phyloP scores from a whole-genome alignment of 2,888 invertebrate genomes.

The Acrobeloides nanus region DNA sequence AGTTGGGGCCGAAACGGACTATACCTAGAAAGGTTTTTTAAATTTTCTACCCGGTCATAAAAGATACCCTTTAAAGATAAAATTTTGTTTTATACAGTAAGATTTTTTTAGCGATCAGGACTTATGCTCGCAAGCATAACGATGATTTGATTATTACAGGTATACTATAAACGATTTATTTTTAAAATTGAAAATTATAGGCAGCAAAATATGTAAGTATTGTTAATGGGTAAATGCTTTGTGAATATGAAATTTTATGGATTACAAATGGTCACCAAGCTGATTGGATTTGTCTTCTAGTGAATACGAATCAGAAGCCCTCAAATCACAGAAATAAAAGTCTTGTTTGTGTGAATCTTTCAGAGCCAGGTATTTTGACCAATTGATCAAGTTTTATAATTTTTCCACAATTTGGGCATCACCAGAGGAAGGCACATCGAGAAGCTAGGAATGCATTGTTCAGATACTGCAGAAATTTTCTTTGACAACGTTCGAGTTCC shows the following conservation, averaged over 20 bases:
- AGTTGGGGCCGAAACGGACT: too few species aligned
- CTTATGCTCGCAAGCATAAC: constrained; percentile 57
- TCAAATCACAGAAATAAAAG: constrained; percentile 59
- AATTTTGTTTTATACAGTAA: too few species aligned
- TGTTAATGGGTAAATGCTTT: too few species aligned
- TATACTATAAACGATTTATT: too few species aligned
- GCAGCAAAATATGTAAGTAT: too few species aligned
- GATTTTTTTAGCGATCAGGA: constrained; percentile 55
- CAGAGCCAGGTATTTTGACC: constrained; percentile 23
- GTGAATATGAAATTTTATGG: too few species aligned
- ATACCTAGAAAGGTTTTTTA: too few species aligned
- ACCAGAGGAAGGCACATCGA: constrained; percentile 56
- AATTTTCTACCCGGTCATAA: too few species aligned
- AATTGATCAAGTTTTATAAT: too few species aligned
- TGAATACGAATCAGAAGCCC: constrained; percentile 58
- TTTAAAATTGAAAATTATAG: too few species aligned
- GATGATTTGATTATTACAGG: constrained; percentile 60
- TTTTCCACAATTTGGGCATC: too few species aligned
- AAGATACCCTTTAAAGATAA: too few species aligned
- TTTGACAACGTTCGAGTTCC: constrained; percentile 60
- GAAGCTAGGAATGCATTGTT: constrained; percentile 60
- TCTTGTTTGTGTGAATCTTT: constrained; percentile 59
- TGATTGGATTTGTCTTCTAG: constrained; percentile 62
- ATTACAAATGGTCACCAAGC: constrained; percentile 61
- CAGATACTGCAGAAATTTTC: constrained; percentile 60